Evolutionary conservation across 2,888 invertebrate species (phyloP).

Genomic region (Rapana venosa): DNA sequence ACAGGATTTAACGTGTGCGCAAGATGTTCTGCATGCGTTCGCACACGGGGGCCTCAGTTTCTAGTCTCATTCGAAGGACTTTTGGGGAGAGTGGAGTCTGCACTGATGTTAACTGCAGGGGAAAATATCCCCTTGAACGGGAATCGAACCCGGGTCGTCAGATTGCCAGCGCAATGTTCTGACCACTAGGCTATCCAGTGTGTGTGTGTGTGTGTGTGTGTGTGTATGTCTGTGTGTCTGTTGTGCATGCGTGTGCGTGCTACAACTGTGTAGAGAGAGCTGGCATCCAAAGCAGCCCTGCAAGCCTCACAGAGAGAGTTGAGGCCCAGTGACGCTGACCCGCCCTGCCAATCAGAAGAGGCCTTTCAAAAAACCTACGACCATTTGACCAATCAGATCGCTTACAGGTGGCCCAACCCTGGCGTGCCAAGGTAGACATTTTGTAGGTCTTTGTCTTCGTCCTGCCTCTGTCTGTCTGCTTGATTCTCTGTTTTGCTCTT

Average conservation of each 20-base stretch:
- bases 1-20: no score
- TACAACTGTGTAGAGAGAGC: not conserved
- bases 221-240: not conserved
- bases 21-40: no score
- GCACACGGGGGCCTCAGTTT: no score
- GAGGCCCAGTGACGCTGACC: not conserved
- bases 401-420: slow-evolving; percentile 53
- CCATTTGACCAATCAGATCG: slow-evolving; percentile 49
- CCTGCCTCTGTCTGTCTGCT: not conserved
- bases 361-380: slow-evolving; percentile 44
- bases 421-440: slow-evolving; percentile 49
- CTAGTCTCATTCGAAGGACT: no score
- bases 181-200: not conserved
- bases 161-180: no score
- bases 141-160: no score
- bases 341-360: slow-evolving; percentile 35
- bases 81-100: no score
- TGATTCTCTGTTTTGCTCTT: not conserved
- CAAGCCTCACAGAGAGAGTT: not conserved
- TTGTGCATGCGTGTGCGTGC: no score
- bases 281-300: not conserved
- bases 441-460: not conserved
- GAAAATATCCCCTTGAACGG: no score
- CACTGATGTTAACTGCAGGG: no score
- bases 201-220: not conserved